phyloP scores from a whole-genome alignment of 2,797 vertebrate species.

The Perodicticus potto region DNA sequence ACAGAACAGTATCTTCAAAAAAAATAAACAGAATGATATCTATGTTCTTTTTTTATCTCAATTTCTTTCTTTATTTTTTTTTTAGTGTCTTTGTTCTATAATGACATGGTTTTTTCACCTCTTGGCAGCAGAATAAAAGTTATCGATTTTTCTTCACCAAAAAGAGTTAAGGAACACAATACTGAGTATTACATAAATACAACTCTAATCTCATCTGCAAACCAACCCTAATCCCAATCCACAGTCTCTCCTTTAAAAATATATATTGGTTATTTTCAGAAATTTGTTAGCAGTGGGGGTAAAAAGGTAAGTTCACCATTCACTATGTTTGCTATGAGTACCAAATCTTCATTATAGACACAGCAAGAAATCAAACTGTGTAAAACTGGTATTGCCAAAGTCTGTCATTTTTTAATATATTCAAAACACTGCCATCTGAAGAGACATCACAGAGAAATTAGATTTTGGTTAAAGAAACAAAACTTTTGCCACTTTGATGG shows the following conservation, averaged over 20 bases:
- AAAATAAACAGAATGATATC: no score
- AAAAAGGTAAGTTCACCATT: not conserved
- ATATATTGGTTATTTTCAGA: not conserved
- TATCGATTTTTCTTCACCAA: not conserved
- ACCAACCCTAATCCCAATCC: not conserved
- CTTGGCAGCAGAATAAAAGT: not conserved
- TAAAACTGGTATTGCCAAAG: not conserved
- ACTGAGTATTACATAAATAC: not conserved
- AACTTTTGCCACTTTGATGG: not conserved
- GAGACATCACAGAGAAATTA: not conserved
- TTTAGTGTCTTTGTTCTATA: not conserved
- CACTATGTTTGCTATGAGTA: not conserved
- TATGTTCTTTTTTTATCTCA: no score
- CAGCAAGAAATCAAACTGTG: not conserved
- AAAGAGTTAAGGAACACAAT: not conserved
- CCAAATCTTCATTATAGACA: not conserved
- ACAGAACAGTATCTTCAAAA: not conserved
- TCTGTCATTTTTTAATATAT: not conserved
- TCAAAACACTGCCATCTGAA: not conserved
- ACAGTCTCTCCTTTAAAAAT: not conserved
- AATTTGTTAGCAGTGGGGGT: not conserved
- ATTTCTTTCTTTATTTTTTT: no score
- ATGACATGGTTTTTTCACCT: not conserved
- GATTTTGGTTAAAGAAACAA: not conserved
- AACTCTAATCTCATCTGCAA: not conserved